Evolutionary conservation across 2,888 invertebrate genomes (phyloP).

Genomic region (Liodrosophila aerea): DNA sequence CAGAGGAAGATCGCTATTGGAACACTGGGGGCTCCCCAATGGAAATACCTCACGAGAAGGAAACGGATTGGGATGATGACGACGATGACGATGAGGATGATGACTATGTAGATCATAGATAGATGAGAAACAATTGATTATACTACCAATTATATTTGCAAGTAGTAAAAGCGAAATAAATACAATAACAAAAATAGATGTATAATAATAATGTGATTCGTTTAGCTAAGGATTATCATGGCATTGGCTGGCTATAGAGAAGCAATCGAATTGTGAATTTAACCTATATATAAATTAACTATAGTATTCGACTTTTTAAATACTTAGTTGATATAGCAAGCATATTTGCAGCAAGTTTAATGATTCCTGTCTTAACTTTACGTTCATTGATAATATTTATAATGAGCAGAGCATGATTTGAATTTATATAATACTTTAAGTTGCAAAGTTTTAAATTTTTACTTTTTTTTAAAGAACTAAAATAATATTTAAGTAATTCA

Average conservation of each 20-base stretch:
- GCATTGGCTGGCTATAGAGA: too few species aligned
- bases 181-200: slow-evolving; percentile 12
- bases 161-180: slow-evolving; percentile 23
- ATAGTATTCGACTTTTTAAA: too few species aligned
- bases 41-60: slow-evolving; percentile 53
- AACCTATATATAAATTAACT: too few species aligned
- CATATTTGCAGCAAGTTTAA: too few species aligned
- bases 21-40: slow-evolving; percentile 49
- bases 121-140: slow-evolving; percentile 9
- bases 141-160: slow-evolving; percentile 21
- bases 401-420: neutral
- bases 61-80: slow-evolving; percentile 12
- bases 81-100: slow-evolving; percentile 22
- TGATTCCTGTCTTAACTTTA: too few species aligned
- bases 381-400: too few species aligned
- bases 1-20: slow-evolving; percentile 70
- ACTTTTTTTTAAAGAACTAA: too few species aligned
- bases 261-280: too few species aligned
- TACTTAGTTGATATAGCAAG: too few species aligned
- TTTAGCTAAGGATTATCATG: too few species aligned
- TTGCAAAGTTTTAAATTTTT: neutral
- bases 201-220: neutral
- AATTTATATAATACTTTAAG: neutral
- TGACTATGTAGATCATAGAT: slow-evolving; percentile 61
- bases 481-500: too few species aligned